Conservation (phyloP, 30 jellyfish, hydroid and myxozoan species). For the Aurelia aurita complex sp. Pacific region DNA sequence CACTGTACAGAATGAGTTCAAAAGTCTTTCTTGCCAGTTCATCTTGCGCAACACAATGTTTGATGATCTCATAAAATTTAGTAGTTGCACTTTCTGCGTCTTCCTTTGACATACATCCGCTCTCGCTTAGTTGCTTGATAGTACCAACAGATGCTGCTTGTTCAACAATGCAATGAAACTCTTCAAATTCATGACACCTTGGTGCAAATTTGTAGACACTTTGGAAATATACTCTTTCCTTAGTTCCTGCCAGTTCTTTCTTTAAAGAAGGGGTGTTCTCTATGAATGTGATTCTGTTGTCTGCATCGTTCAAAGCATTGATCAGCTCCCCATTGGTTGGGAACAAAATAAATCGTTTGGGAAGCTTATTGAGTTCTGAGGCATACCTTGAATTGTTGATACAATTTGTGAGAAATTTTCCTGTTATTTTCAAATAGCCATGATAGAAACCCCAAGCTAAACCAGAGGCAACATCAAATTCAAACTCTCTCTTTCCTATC, state of each 20-base stretch:
- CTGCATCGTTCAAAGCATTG: conserved; percentile 16
- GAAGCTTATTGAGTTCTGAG: conserved; percentile 18
- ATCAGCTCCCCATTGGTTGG: conserved; percentile 34
- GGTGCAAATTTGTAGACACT: conserved; percentile 39
- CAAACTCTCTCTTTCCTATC: not conserved
- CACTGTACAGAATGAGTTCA: conserved; percentile 52
- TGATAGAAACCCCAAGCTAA: conserved; percentile 36
- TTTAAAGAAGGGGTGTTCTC: conserved; percentile 38
- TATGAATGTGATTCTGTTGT: conserved; percentile 25
- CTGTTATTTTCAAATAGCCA: conserved; percentile 32
- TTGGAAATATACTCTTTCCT: conserved; percentile 35
- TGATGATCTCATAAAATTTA: conserved; percentile 5
- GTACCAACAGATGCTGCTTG: conserved; percentile 31
- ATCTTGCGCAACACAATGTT: not conserved
- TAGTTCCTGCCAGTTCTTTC: conserved; percentile 24
- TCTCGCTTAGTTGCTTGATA: not conserved
- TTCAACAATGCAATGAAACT: conserved; percentile 41
- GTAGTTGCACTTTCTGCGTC: not conserved
- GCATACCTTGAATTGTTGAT: conserved; percentile 24
- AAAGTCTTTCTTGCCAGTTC: not conserved
- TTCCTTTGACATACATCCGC: not conserved
- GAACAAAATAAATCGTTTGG: conserved; percentile 49
- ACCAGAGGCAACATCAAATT: conserved; percentile 31
- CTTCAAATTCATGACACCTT: conserved; percentile 9
- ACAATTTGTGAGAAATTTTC: conserved; percentile 9